These are phyloP conservation scores for Drosophila paramelanica DNA, from an alignment of 2,888 invertebrate species.

Conservation along the genomic window DNA sequence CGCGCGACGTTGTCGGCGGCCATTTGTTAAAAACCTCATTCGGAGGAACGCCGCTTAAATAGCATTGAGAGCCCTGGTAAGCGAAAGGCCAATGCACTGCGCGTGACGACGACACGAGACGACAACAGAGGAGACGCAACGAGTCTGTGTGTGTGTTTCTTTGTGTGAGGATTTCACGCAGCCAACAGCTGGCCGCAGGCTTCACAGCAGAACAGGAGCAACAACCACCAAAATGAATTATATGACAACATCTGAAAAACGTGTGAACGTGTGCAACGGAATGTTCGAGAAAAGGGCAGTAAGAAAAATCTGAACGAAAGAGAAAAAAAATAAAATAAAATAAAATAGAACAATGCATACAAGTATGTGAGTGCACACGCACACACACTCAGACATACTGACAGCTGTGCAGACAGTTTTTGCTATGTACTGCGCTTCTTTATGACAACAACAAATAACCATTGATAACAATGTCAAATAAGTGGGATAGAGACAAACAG, in stretches of 20 bases:
- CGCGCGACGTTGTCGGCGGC: conserved; percentile 40
- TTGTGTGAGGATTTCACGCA: conserved; percentile 38
- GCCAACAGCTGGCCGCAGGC: conserved; percentile 72
- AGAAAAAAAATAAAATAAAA: conserved; percentile 17
- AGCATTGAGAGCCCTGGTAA: conserved; percentile 71
- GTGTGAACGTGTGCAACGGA: conserved; percentile 68
- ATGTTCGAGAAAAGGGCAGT: conserved; percentile 55
- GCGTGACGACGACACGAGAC: conserved; percentile 54
- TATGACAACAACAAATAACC: conserved; percentile 30
- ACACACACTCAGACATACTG: conserved; percentile 34
- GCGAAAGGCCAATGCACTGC: conserved; percentile 76
- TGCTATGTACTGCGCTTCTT: conserved; percentile 63
- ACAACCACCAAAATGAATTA: conserved; percentile 63
- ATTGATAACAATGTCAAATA: conserved; percentile 71
- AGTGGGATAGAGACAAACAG: conserved; percentile 6
- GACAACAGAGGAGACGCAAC: conserved; percentile 21
- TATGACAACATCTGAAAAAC: conserved; percentile 50
- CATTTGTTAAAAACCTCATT: conserved; percentile 58
- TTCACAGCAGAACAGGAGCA: conserved; percentile 55
- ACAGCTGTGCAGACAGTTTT: conserved; percentile 69
- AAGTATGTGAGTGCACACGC: conserved; percentile 21
- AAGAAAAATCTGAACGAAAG: conserved; percentile 48
- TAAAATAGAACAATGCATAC: conserved; percentile 14
- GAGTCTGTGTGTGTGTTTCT: conserved; percentile 23
- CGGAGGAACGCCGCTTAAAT: conserved; percentile 66